Percentiles rank a stretch among this genome's conserved stretches.
phyloP scores from a whole-genome alignment of 2,113 vertebrate genomes.

The Neogale vison region DNA sequence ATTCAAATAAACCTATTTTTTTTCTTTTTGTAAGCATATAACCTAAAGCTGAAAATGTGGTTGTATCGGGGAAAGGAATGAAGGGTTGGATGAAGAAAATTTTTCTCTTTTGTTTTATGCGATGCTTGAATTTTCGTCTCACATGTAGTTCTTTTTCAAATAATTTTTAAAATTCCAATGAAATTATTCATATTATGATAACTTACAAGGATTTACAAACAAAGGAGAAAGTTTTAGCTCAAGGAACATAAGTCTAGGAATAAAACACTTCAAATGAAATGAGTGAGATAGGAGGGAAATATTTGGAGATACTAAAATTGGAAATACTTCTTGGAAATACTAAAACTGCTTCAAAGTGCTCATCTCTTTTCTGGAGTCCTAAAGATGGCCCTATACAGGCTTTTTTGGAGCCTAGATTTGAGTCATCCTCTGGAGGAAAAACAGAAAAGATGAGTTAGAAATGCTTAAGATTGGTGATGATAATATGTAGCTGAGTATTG shows the following conservation, averaged over 20 bases:
- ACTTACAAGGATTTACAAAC: not conserved
- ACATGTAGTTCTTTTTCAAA: not conserved
- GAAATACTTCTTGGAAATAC: not conserved
- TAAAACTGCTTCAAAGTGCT: not conserved
- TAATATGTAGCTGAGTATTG: not conserved
- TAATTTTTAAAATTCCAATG: not conserved
- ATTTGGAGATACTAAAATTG: not conserved
- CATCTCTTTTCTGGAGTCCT: not conserved
- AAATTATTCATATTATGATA: not conserved
- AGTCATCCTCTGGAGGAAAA: not conserved
- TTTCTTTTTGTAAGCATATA: not conserved
- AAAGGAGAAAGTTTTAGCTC: not conserved
- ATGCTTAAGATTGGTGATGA: not conserved
- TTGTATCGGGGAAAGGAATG: not conserved
- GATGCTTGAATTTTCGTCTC: not conserved
- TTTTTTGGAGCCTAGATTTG: not conserved
- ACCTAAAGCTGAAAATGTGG: not conserved
- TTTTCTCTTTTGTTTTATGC: constrained; percentile 25
- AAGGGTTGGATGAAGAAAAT: not conserved
- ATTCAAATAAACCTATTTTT: not conserved
- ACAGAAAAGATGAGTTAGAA: not conserved
- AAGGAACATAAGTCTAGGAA: not conserved
- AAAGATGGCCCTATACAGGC: not conserved
- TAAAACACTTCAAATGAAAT: not conserved
- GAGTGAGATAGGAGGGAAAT: not conserved